Percentiles rank a stretch among this genome's conserved stretches.
Evolutionary conservation across 23 tunicate genomes (phyloP).

Genomic region (Phallusia fumigata): DNA sequence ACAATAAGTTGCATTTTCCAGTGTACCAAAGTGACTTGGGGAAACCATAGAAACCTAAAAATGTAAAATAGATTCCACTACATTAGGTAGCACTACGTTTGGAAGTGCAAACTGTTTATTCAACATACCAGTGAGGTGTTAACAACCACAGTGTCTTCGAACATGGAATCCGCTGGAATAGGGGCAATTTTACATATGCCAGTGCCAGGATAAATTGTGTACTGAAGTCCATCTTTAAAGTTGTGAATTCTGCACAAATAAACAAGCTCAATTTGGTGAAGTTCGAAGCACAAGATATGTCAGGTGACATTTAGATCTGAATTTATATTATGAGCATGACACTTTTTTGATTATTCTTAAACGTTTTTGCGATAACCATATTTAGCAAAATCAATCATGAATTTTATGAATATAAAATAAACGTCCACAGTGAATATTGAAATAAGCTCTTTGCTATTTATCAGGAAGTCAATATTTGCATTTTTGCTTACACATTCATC

Average conservation of each 20-base stretch:
- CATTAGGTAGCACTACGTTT: too few species aligned
- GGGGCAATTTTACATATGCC: background rate
- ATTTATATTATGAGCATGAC: too few species aligned
- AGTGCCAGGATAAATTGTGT: background rate
- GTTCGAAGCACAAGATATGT: too few species aligned
- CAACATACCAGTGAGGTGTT: background rate
- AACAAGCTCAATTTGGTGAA: background rate
- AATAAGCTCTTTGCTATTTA: too few species aligned
- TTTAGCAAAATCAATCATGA: too few species aligned
- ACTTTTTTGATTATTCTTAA: too few species aligned
- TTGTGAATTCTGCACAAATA: background rate
- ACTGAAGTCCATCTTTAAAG: conserved; percentile 1
- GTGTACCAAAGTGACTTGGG: background rate
- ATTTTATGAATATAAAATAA: too few species aligned
- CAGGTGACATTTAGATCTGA: too few species aligned
- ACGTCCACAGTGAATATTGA: too few species aligned
- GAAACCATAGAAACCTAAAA: background rate
- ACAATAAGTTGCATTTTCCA: background rate
- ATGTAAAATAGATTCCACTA: too few species aligned
- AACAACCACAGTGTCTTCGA: background rate
- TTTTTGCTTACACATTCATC: background rate
- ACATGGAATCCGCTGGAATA: background rate
- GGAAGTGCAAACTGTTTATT: too few species aligned
- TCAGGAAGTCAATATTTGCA: background rate
- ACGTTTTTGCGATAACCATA: too few species aligned